phyloP scores from a whole-genome alignment of 2,797 vertebrate species.

The Poecilia gillii region DNA sequence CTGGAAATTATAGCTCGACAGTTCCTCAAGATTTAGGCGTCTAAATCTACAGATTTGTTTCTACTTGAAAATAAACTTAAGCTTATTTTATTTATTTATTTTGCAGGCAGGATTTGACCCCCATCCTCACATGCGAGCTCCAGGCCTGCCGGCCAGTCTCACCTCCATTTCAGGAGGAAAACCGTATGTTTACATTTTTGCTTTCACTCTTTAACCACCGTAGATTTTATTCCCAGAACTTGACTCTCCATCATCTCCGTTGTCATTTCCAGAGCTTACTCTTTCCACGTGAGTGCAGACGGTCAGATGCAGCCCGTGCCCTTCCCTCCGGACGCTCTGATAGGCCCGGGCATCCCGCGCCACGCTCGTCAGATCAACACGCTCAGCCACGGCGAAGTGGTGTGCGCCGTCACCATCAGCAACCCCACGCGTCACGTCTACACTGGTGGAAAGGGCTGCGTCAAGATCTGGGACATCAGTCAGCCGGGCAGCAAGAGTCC shows the following conservation, averaged over 20 bases:
- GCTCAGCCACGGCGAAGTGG: conserved; percentile 86
- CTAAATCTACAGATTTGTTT: conserved; percentile 41
- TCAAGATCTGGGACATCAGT: conserved; percentile 99
- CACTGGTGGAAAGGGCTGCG: conserved; percentile 95
- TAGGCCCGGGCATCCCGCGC: conserved; percentile 85
- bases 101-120: conserved; percentile 93
- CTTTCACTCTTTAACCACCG: not conserved
- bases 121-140: conserved; percentile 92
- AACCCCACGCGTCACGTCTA: conserved; percentile 96
- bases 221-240: not conserved
- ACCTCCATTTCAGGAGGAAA: conserved; percentile 95
- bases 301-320: conserved; percentile 89
- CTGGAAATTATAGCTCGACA: conserved; percentile 41
- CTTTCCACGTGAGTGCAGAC: conserved; percentile 85
- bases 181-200: conserved; percentile 83
- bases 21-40: conserved; percentile 40
- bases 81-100: conserved; percentile 31
- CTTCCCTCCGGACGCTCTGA: conserved; percentile 85
- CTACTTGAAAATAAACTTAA: conserved; percentile 54
- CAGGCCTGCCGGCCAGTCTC: conserved; percentile 90
- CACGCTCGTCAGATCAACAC: conserved; percentile 88
- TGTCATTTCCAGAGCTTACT: conserved; percentile 78
- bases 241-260: not conserved
- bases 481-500: conserved; percentile 97
- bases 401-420: conserved; percentile 96